Conservation (phyloP, 2,797 vertebrate species). For the Melanogrammus aeglefinus region DNA sequence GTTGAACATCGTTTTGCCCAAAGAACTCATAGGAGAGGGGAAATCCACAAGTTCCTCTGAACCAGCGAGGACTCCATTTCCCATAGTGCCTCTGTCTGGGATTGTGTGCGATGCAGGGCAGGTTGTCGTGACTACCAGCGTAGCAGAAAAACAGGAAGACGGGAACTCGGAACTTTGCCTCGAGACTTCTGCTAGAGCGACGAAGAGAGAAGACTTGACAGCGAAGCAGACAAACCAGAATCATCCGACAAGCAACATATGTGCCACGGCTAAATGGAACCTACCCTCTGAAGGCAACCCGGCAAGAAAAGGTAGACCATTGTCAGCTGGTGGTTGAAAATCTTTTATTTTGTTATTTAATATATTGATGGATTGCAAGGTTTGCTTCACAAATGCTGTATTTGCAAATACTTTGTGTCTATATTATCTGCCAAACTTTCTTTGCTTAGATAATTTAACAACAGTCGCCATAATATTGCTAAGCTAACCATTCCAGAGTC, state of each 20-base stretch:
- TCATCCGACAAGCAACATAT: background rate
- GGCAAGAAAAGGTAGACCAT: constrained; percentile 28
- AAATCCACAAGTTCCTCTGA: background rate
- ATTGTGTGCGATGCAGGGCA: constrained; percentile 18
- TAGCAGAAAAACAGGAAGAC: constrained; percentile 49
- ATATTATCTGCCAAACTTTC: background rate
- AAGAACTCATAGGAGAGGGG: background rate
- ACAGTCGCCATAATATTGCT: background rate
- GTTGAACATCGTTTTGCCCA: background rate
- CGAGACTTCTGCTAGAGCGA: constrained; percentile 25
- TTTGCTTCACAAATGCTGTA: background rate
- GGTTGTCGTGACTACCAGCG: constrained; percentile 26
- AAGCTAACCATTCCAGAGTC: background rate
- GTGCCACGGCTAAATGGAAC: background rate
- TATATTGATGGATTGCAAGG: background rate
- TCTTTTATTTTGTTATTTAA: background rate
- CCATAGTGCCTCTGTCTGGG: constrained; percentile 24
- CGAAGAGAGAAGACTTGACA: constrained; percentile 6
- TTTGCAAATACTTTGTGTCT: background rate
- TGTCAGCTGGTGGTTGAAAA: background rate
- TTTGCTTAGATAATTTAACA: background rate
- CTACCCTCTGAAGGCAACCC: constrained; percentile 13
- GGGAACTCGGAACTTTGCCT: constrained; percentile 45
- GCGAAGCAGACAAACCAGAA: constrained; percentile 9
- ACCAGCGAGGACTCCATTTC: constrained; percentile 29